Base-by-base conservation (phyloP, 2,113 vertebrate species). In the Callospermophilus lateralis region DNA sequence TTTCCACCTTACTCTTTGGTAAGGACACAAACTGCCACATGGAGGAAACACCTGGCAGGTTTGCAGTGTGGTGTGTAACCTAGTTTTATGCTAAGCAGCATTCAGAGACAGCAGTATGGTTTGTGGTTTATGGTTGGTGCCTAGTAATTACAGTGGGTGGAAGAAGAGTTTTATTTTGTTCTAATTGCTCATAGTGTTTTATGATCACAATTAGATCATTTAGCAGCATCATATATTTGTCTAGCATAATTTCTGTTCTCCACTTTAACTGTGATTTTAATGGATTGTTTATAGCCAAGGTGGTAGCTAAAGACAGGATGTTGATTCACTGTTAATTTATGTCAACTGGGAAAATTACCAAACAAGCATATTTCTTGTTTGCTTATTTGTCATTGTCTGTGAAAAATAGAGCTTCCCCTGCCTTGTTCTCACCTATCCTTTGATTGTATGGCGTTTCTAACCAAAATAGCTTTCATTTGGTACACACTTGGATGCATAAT, bases 311-410 rank as follows among this genome's bases (percentile, higher is more conserved):
- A 94, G 68, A 30, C 11, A 81, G 58, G 30, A 84, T 96, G 32
- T 61, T 92, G 79, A 81, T 42, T 93, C 61, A 53, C 13, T 61
- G 34, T 78, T 87, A 83, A 93, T 85, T 92, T 89, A 65, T 63
- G 91, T 96, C 58, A 89, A 8, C 16, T 37, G 51, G 37, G 51
- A 93, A 80, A 42, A 92, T 30, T 37, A 63, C 24, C 13, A 61
- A 26, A 84, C 51, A 45, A 13, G 53, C 10, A 1, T 5, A 10
- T 70, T 26, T 88, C 61, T 77, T 17, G 6, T 19, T 93, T 95
- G 8, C 6, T 68, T 53, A 76, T 84, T 32, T 32, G 65, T 65
- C 5, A 32, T 68, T 89, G 42, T 70, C 39, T 42, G 0, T 9
- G 34, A 84, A 90, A 95, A 81, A 79, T 13, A 39, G 34, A 37